Conservation (phyloP, 2,113 vertebrate genomes). For the Potamarius usumacintae region DNA sequence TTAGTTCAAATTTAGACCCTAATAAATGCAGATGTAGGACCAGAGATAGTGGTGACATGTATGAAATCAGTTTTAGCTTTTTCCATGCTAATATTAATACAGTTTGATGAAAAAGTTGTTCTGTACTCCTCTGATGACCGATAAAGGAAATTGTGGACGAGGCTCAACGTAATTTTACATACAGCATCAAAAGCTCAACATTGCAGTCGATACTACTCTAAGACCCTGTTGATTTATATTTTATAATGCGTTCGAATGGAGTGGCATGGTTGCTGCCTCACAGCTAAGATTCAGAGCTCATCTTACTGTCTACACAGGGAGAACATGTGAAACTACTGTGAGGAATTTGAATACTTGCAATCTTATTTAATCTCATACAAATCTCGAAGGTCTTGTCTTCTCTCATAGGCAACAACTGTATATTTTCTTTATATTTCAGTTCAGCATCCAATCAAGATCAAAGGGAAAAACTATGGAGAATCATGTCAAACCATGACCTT, state of each 20-base stretch:
- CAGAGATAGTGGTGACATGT: background rate
- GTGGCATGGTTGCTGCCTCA: background rate
- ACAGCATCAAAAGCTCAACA: background rate
- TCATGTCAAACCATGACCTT: background rate
- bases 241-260: slow-evolving; percentile 42
- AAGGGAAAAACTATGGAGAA: background rate
- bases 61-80: background rate
- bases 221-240: slow-evolving; percentile 59
- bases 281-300: background rate
- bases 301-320: background rate
- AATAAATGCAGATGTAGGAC: background rate
- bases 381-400: background rate
- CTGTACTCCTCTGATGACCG: background rate
- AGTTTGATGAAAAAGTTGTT: background rate
- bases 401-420: background rate
- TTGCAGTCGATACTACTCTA: slow-evolving; percentile 41
- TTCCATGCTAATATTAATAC: background rate
- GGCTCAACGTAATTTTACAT: background rate
- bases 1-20: background rate
- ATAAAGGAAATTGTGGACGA: background rate
- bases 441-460: background rate
- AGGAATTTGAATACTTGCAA: background rate
- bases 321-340: background rate
- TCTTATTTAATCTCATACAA: background rate
- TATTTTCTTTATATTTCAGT: background rate